Evolutionary conservation across 1,140 invertebrate genomes (phyloP).

Genomic region (Subanguina moxae): DNA sequence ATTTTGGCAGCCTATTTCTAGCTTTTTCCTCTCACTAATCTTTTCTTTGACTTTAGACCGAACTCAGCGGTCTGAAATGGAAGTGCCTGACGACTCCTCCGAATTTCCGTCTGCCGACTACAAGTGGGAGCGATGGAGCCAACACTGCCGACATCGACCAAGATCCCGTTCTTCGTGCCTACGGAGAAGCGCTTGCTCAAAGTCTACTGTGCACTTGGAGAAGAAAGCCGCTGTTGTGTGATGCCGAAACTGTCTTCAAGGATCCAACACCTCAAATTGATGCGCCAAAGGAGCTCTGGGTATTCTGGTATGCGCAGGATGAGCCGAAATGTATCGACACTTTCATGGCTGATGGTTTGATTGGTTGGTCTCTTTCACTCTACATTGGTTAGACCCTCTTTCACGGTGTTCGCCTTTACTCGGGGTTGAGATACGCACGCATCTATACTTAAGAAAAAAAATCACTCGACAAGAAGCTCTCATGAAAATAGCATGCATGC

Average conservation of each 20-base stretch:
- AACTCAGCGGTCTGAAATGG: constrained; percentile 46
- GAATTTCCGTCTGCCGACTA: constrained; percentile 13
- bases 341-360: constrained; percentile 14
- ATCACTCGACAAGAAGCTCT: too few species aligned
- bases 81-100: constrained; percentile 25
- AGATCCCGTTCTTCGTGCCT: constrained; percentile 42
- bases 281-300: constrained; percentile 42
- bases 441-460: too few species aligned
- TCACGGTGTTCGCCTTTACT: too few species aligned
- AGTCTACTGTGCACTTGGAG: constrained; percentile 41
- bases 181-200: constrained; percentile 24
- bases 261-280: constrained; percentile 18
- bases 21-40: too few species aligned
- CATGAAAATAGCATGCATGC: too few species aligned
- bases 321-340: constrained; percentile 32
- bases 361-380: constrained; percentile 21
- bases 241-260: constrained; percentile 13
- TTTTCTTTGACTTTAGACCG: constrained; percentile 37
- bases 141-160: constrained; percentile 13
- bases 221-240: constrained; percentile 14
- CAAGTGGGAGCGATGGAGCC: not conserved
- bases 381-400: too few species aligned
- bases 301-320: constrained; percentile 43
- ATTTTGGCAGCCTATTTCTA: too few species aligned
- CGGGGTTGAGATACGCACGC: too few species aligned